Percentiles rank a stretch among this genome's conserved stretches.
Evolutionary conservation across 2,113 vertebrate genomes (phyloP).

Genomic region (Panurus biarmicus): DNA sequence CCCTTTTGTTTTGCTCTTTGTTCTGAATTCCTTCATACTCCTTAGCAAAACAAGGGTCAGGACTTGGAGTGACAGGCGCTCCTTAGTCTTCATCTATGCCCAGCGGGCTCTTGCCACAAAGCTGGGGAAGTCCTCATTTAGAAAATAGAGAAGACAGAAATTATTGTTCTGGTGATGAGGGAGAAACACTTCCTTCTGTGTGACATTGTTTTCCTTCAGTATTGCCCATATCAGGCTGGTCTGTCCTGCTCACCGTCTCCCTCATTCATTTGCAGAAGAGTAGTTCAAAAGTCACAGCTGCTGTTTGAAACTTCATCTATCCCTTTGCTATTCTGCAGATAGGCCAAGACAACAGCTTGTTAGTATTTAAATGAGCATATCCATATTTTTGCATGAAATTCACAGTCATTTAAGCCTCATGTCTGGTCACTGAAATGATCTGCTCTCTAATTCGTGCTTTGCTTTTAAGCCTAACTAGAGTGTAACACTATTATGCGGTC

Average conservation of each 20-base stretch:
- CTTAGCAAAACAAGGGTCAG: neutral
- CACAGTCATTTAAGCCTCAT: neutral
- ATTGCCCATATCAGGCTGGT: neutral
- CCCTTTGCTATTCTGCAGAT: neutral
- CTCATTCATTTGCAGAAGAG: neutral
- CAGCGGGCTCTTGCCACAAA: neutral
- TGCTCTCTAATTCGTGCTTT: neutral
- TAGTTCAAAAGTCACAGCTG: neutral
- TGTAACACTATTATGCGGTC: neutral
- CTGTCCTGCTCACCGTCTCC: neutral
- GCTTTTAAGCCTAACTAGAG: slow-evolving; percentile 15
- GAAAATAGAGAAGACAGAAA: neutral
- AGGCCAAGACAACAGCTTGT: slow-evolving; percentile 16
- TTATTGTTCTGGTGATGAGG: neutral
- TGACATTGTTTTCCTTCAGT: neutral
- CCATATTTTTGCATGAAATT: slow-evolving; percentile 14
- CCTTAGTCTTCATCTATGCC: neutral
- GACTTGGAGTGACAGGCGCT: neutral
- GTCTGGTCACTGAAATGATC: neutral
- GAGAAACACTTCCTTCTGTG: neutral
- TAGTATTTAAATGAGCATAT: slow-evolving; percentile 16
- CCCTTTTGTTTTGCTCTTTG: neutral
- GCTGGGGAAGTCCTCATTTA: neutral
- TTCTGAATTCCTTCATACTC: neutral
- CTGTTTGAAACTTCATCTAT: neutral